Base-by-base conservation (phyloP, 2,113 vertebrate species). In the Bathybates hornii region DNA sequence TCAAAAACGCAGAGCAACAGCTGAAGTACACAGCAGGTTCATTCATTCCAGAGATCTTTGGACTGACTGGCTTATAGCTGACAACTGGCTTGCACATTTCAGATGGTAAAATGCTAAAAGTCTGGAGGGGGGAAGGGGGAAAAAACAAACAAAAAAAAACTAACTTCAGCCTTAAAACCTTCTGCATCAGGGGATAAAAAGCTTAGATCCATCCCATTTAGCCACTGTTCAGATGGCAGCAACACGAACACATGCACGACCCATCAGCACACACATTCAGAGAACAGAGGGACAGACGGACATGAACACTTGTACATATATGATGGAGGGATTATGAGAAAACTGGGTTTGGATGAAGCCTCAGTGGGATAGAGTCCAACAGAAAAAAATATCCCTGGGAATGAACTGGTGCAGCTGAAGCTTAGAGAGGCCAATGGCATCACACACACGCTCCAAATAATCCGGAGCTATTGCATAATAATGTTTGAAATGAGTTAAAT, bases 141-240 rank as follows among this genome's bases (percentile, higher is more conserved):
- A 17, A 16, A 50, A 29, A 29, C 5, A 4, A 32, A 32, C 6
- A 32, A 34, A 34, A 34, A 3, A 2, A n/a, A 73, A 52, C 5
- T 12, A 90, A 81, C 48, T 93, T 81, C 81, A 53, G 71, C 71
- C 84, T 88, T 91, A 89, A 94, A 94, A 90, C 84, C 87, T 91
- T 93, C 71, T 81, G 79, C 86, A 92, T 92, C 86, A 90, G 88
- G 90, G 91, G 91, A 94, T 95, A 82, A 94, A 95, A 92, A 91
- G 88, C 90, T 92, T 89, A 94, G 85, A 92, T 91, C 93, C 91
- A 91, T 93, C 92, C 87, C 86, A 91, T 94, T 94, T 93, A 92
- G 83, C 79, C 89, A 89, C 83, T 78, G 82, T 89, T 92, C 85
- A 94, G 90, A 87, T 92, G 88, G 61, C 63, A 81, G 73, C 14